Evolutionary conservation across 2,113 vertebrate genomes (phyloP), one percentile per base, ranked within the genome.

Genomic region (Otus sunia): DNA sequence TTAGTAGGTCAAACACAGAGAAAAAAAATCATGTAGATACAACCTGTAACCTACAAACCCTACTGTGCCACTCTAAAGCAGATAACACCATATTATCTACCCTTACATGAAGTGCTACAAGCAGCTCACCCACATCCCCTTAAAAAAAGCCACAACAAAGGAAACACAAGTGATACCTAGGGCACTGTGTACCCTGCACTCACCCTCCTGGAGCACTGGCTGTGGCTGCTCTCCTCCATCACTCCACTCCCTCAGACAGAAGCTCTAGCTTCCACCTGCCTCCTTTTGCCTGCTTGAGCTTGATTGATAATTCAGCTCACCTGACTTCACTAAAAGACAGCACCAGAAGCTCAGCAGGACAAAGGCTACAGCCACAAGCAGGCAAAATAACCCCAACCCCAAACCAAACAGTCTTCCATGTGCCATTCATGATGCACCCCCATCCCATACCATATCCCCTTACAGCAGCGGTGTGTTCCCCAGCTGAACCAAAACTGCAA

Each of bases 181-280:
- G 2, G 13, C 62, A 14, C 2, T 2, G 1, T 0, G 0, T 3
- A 12, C 11, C 26, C 19, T 5, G 2, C 52, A 43, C 78, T 73
- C 58, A 83, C 30, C 37, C 10, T 62, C 4, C 36, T 4, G 2
- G 6, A 47, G 5, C 18, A 1, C 59, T 2, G 1, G 0, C 32
- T 43, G 3, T 4, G 0, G 2, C 74, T 3, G 1, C 67, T 19
- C 27, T 66, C 53, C 36, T 45, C 49, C 36, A 49, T 1, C 27
- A 11, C 20, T 11, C 23, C 11, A 2, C 8, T 17, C 37, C 23
- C 34, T 10, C 4, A 16, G 0, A 1, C 15, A 43, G 4, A 32
- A 11, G 3, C 6, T 12, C 5, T 1, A 11, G 10, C 10, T 63
- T 8, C 76, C 43, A 84, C 63, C 72, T 95, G 72, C 58, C 27